These are phyloP conservation scores for Phanerotoma sp. DNA, from an alignment of 2,888 invertebrate species.

Conservation along the genomic window DNA sequence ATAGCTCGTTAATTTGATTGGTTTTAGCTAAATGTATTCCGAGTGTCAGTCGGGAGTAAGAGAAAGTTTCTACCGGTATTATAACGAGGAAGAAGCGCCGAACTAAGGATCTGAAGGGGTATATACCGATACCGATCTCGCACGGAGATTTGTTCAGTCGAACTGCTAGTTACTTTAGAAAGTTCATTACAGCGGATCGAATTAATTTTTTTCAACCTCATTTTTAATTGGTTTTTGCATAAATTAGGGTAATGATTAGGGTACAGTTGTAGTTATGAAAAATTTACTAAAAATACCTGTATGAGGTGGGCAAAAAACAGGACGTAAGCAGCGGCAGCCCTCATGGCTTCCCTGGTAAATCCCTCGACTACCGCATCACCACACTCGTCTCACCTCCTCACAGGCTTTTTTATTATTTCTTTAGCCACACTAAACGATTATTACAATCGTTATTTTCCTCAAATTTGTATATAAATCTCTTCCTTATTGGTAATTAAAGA, in stretches of 20 bases:
- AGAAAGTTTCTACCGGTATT: slow-evolving; percentile 34
- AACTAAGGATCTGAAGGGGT: background rate
- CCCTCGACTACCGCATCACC: slow-evolving; percentile 58
- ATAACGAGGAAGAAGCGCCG: slow-evolving; percentile 32
- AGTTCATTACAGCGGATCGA: background rate
- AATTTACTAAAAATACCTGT: slow-evolving; percentile 46
- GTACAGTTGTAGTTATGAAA: background rate
- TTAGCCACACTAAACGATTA: slow-evolving; percentile 2
- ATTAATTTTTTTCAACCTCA: background rate
- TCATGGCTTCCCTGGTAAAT: slow-evolving; percentile 57
- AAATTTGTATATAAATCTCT: background rate
- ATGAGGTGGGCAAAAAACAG: slow-evolving; percentile 57
- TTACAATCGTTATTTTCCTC: slow-evolving; percentile 1
- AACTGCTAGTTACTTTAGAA: slow-evolving; percentile 7
- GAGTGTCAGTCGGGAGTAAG: slow-evolving; percentile 22
- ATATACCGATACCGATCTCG: slow-evolving; percentile 3
- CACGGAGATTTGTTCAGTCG: slow-evolving; percentile 9
- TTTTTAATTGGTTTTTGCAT: no score
- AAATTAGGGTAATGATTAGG: background rate
- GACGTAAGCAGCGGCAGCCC: slow-evolving; percentile 58
- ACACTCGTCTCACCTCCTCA: slow-evolving; percentile 46
- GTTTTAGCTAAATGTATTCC: slow-evolving; percentile 25
- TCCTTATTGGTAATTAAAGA: background rate
- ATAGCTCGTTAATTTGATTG: slow-evolving; percentile 32
- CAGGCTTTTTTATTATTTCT: slow-evolving; percentile 14